Evolutionary conservation across 2,113 vertebrate species (phyloP), one percentile per base, ranked within the genome.

Genomic region (Colius striatus): DNA sequence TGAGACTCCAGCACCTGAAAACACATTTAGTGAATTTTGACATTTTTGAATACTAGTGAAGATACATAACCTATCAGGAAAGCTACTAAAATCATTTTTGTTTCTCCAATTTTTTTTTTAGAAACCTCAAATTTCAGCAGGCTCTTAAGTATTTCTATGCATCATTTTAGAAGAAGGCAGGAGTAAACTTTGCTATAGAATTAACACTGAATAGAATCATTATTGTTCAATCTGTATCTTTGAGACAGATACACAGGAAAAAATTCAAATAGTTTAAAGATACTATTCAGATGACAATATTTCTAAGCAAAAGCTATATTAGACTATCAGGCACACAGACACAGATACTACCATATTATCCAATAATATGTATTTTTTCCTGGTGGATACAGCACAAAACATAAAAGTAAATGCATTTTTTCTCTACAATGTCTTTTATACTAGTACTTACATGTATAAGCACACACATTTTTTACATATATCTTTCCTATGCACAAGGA

Each of bases 1-100:
- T 99, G 72, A 99, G 99, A 97, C 99, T 99, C 99, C 99, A 99
- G 96, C 99, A 99, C 87, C 99, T 99, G 94, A 75, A 97, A 97
- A 76, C 7, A 97, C 25, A 75, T 61, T 92, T 55, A 72, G n/a
- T 18, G 16, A 16, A 71, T 48, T 80, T 11, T 27, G 13, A 84
- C 60, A 92, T 89, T 89, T 89, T 43, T 81, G 55, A 34, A 15
- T 45, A 80, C 20, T 73, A 4, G 38, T 82, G 63, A 76, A 55
- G 73, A 76, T 21, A 73, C 20, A 53, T 8, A 72, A 36, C 9
- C 41, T 50, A 54, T 5, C 62, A 75, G 25, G 58, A 9, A 55
- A 67, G 62, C 3, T 32, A 60, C n/a, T 87, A 53, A 66, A 30
- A 50, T 58, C 6, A 45, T 66, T 61, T 73, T 87, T 47, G 53